Base-by-base conservation (phyloP, 1,140 invertebrate species). In the Pissodes strobi region DNA sequence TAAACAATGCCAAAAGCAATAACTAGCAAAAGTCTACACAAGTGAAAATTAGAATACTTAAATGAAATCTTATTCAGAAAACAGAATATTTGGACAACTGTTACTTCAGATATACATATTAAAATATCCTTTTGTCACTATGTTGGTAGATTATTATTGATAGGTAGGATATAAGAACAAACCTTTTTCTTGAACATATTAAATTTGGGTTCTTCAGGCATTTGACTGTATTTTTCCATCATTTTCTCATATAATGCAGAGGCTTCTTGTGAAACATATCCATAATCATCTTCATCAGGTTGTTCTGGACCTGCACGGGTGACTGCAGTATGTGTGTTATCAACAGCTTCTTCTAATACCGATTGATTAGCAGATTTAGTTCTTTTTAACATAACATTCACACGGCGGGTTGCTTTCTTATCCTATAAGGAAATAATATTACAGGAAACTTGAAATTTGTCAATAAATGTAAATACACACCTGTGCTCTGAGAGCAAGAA, bases 361-460 rank as follows among this genome's bases (percentile, higher is more conserved):
- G 91, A 88, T 76, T 94, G 92, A 75, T 93, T 94, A 0, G 91
- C 91, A 49, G 91, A 90, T 80, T 95, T 95, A 18, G 91, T 94
- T 1, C 92, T 80, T 75, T 87, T 87, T 64, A 89, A 80, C 81
- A 90, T 89, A 53, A 85, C 83, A 70, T 83, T 84, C 0, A 86
- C 82, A 19, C 85, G 67, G 64, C 81, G 79, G 27, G 80, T 80
- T 12, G 84, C 81, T 71, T 86, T 86, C 61, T 80, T 81, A 75
- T 86, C 85, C 74, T 76, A 53, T 19, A n/a, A 69, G 22, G 65
- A 52, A 45, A 60, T 1, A 41, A 22, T 10, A 15, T 37, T 27
- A 4, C 2, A 51, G 9, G 4, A 39, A n/a, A 13, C 8, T 9
- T 46, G n/a, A 39, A 3, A 12, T 30, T 5, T 41, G 13, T 41